These are phyloP conservation scores for Bombus soroeensis DNA, from an alignment of 1,140 invertebrate genomes.

Conservation along the genomic window DNA sequence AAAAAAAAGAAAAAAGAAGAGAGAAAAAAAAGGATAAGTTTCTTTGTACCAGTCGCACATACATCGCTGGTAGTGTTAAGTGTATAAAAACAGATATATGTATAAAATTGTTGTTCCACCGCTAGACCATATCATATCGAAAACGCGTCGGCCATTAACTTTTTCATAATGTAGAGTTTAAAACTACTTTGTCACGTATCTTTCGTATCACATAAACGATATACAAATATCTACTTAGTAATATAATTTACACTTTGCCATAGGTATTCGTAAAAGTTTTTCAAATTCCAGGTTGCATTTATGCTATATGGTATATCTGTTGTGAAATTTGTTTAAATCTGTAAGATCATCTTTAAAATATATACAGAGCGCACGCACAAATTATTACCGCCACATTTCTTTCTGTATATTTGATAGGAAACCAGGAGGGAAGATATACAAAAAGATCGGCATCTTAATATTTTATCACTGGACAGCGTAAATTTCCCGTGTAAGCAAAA, in stretches of 20 bases:
- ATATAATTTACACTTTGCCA: constrained; percentile 30
- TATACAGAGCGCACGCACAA: background rate
- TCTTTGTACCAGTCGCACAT: constrained; percentile 29
- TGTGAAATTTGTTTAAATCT: background rate
- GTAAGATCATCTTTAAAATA: constrained; percentile 23
- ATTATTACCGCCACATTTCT: background rate
- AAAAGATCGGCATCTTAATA: background rate
- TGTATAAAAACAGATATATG: constrained; percentile 51
- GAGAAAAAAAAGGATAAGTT: background rate
- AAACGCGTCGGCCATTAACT: constrained; percentile 20
- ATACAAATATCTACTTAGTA: constrained; percentile 17
- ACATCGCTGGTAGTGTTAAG: constrained; percentile 36
- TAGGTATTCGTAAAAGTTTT: constrained; percentile 19
- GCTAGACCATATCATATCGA: constrained; percentile 29
- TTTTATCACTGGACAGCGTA: constrained; percentile 18
- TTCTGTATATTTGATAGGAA: constrained; percentile 12
- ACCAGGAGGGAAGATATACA: background rate
- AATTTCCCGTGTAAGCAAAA: constrained; percentile 33
- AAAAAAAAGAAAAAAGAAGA: background rate
- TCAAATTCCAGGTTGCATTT: constrained; percentile 1
- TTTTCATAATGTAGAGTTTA: constrained; percentile 24
- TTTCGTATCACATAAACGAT: constrained; percentile 29
- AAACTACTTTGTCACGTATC: constrained; percentile 20
- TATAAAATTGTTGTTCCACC: constrained; percentile 38
- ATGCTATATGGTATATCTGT: background rate